Percentiles rank a stretch among this genome's conserved stretches.
Evolutionary conservation across 2,888 invertebrate species (phyloP).

Genomic region (Dermolepida albohirtum): DNA sequence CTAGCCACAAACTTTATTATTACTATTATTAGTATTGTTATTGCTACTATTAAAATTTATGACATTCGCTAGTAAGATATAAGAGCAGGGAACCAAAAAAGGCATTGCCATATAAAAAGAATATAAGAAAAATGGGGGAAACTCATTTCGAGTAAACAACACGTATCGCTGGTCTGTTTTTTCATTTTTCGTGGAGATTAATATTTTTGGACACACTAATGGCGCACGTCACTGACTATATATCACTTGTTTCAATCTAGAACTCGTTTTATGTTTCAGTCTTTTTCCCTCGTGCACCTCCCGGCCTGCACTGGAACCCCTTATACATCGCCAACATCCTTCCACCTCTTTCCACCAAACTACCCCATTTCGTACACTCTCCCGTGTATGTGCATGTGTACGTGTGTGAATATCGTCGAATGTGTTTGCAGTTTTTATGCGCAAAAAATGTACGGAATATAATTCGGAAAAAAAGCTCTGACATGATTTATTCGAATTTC

Average conservation of each 20-base stretch:
- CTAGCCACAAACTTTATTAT: slow-evolving; percentile 23
- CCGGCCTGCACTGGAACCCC: slow-evolving; percentile 47
- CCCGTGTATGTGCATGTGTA: slow-evolving; percentile 34
- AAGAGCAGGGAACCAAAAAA: slow-evolving; percentile 19
- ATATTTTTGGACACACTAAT: slow-evolving; percentile 68
- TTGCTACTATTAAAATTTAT: slow-evolving; percentile 36
- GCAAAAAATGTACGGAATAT: slow-evolving; percentile 57
- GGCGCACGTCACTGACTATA: slow-evolving; percentile 67
- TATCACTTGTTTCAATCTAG: slow-evolving; percentile 68
- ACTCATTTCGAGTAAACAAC: slow-evolving; percentile 53
- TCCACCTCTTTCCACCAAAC: slow-evolving; percentile 28
- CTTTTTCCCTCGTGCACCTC: slow-evolving; percentile 48
- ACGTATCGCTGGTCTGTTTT: slow-evolving; percentile 59
- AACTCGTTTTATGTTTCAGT: slow-evolving; percentile 66
- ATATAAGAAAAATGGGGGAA: slow-evolving; percentile 44
- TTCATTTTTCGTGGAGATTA: slow-evolving; percentile 66
- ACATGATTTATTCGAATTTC: slow-evolving; percentile 62
- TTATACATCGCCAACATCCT: slow-evolving; percentile 43
- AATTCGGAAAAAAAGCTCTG: slow-evolving; percentile 55
- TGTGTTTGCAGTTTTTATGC: slow-evolving; percentile 53
- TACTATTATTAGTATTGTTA: slow-evolving; percentile 23
- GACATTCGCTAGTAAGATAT: slow-evolving; percentile 16
- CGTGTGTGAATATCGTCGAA: slow-evolving; percentile 41
- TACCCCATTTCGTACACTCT: slow-evolving; percentile 27
- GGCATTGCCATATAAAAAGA: slow-evolving; percentile 31